Base-by-base conservation (phyloP, 2,888 invertebrate species). In the Argyresthia albistria region DNA sequence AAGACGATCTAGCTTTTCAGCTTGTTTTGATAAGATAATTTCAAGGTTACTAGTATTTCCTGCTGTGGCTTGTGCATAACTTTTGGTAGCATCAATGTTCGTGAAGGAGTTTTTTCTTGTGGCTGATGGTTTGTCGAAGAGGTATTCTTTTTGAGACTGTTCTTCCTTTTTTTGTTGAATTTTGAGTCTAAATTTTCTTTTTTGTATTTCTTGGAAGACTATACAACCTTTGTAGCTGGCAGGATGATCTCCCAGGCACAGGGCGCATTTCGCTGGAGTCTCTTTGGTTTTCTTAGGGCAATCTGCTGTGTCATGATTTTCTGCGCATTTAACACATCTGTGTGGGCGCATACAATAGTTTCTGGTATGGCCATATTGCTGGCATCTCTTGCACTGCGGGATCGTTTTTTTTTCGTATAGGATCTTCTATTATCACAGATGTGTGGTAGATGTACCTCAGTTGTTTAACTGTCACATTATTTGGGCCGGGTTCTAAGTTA, bases 1-100 rank as follows among this genome's bases (percentile, higher is more conserved):
- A 12, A 58, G 49, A 1, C 50, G 0, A 9, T 60, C 59, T n/a
- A 60, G 51, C 46, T 60, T 61, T 48, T 59, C 58, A 1, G 53
- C 43, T 54, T 61, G 59, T 56, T 56, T 58, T 14, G 45, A 12
- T 10, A 58, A 25, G 3, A 57, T 8, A 10, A 50, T 11, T 53
- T 57, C 55, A 37, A 50, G 11, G 14, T 46, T 46, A 3, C 8
- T 43, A 6, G 43, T 9, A n/a, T n/a, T 43, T 6, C 43, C 43
- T 11, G 14, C 8, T 15, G 45, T 46, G 16, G 8, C 45, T 46
- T 14, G 45, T 8, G 14, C 45, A 16, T 14, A 46, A 15, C 15
- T 15, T 6, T 14, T 46, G 16, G 6, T 46, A 15, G 45, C 14
- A 8, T 16, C 15, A 3, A 7, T 46, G 43, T 7, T 9, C 9